Base-by-base conservation (phyloP, 1,140 invertebrate genomes). In the Nixonia krombeini region DNA sequence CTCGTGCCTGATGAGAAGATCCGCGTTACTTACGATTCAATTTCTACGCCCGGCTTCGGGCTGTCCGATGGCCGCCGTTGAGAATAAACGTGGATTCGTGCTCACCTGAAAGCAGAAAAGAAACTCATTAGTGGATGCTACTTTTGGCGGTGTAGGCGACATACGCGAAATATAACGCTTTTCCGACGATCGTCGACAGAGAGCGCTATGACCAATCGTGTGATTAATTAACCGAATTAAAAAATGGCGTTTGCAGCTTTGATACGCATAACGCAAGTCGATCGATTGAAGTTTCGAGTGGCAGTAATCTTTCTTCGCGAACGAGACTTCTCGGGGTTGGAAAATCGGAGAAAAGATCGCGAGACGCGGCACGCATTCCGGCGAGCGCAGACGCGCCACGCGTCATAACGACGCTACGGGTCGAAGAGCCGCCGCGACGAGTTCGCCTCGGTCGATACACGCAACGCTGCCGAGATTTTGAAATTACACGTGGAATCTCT, bases 281-380 rank as follows among this genome's bases (percentile, higher is more conserved):
- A 55, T 45, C 55, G 56, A 67, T 67, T 16, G 23, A 56, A 55
- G 61, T 56, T 45, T 29, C 13, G 55, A 38, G 29, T 17, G 15
- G 56, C 56, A 67, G 59, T 67, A 59, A 67, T 67, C 63, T 67
- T n/a, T n/a, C n/a, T 67, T 33, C 45, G 25, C 38, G 55, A 56
- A 67, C 64, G 64, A 67, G 57, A 40, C 33, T 38, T 57, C 47
- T 56, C 56, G n/a, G 56, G 61, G 61, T 61, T 52, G 15, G 17
- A 44, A 45, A 67, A 50, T 35, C 56, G 45, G 33, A 40, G 51
- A 67, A 59, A 67, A 59, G 51, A 67, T 67, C 45, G 46, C 45
- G 46, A 61, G 61, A 67, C 56, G 61, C 4, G 46, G 63, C 37
- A 46, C 53, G 44, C 52, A 66, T 66, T 44, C 45, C 45, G 40